Conservation (phyloP, 2,888 invertebrate genomes). For the Microctonus hyperodae region DNA sequence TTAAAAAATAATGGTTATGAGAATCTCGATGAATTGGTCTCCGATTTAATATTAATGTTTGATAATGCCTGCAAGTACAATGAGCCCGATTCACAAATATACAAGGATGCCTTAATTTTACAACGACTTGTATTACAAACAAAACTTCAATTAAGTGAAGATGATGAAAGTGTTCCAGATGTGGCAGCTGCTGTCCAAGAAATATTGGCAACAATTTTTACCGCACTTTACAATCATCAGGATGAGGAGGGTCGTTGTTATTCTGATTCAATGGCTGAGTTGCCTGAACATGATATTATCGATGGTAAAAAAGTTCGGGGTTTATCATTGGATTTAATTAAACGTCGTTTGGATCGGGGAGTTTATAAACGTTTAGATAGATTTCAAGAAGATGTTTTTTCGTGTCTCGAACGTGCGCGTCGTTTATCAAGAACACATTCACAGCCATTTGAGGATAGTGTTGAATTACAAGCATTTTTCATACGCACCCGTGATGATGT, state of each 20-base stretch:
- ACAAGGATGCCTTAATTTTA: constrained; percentile 93
- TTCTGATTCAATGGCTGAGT: constrained; percentile 93
- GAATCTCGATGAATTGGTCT: constrained; percentile 84
- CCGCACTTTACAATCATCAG: constrained; percentile 93
- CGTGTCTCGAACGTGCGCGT: constrained; percentile 89
- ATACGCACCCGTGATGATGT: constrained; percentile 76
- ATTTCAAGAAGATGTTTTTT: constrained; percentile 97
- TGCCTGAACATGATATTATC: constrained; percentile 82
- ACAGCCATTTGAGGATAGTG: constrained; percentile 93
- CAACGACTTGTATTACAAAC: constrained; percentile 93
- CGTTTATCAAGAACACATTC: constrained; percentile 90
- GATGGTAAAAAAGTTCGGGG: constrained; percentile 77
- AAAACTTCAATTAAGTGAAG: constrained; percentile 84
- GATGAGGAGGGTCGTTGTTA: constrained; percentile 97
- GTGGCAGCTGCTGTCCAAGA: constrained; percentile 91
- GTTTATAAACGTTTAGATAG: constrained; percentile 91
- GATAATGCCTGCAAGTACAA: constrained; percentile 98
- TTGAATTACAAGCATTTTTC: constrained; percentile 91
- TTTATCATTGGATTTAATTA: constrained; percentile 90
- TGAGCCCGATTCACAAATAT: constrained; percentile 96
- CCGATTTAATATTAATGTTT: constrained; percentile 92
- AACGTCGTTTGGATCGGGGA: constrained; percentile 89
- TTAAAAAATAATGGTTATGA: constrained; percentile 80
- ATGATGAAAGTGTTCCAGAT: constrained; percentile 87
- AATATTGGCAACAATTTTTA: constrained; percentile 88